Base-by-base conservation (phyloP, 2,888 invertebrate genomes). In the Pterostichus madidus region DNA sequence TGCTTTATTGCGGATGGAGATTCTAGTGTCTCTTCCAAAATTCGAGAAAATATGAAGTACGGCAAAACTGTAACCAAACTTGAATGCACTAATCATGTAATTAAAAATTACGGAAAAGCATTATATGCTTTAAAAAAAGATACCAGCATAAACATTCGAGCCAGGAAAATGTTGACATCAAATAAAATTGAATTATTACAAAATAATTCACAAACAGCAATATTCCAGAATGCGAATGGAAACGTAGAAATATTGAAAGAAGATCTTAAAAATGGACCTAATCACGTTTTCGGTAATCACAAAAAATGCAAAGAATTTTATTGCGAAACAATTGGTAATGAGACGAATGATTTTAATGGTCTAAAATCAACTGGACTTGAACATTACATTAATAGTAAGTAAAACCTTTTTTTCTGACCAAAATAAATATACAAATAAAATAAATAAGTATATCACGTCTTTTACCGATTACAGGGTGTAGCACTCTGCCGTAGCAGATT, bases 1-100 rank as follows among this genome's bases (percentile, higher is more conserved):
- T 13, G 11, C 10, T 11, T 61, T 5, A 31, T 32, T 11, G 61
- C 46, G 5, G 68, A 68, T 35, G 68, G 68, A 0, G 68, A 71
- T 8, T 71, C 46, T 10, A 71, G 71, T 39, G 71, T 71, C 10
- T 44, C 5, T n/a, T 11, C 49, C 1, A 71, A 44, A 71, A 71
- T 71, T 44, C 17, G 71, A 15, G 71, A 71, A 44, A 39, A 71
- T 24, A 46, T 71, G 3, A 10, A 3, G 6, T 71, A 44, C 24
- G 71, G 71, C 6, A 13, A 49, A 46, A 11, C 15, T 11, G 44
- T 44, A 44, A 44, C 35, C 1, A 68, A 68, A 39, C 6, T 35
- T 11, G 68, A 68, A 35, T 68, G 39, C 31, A 68, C 13, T 8
- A 68, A 68, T 17, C 68, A 68, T n/a, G 68, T 68, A n/a, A 68